These are phyloP conservation scores for Acipenser ruthenus DNA, from an alignment of 2,797 vertebrate genomes.

Conservation along the genomic window DNA sequence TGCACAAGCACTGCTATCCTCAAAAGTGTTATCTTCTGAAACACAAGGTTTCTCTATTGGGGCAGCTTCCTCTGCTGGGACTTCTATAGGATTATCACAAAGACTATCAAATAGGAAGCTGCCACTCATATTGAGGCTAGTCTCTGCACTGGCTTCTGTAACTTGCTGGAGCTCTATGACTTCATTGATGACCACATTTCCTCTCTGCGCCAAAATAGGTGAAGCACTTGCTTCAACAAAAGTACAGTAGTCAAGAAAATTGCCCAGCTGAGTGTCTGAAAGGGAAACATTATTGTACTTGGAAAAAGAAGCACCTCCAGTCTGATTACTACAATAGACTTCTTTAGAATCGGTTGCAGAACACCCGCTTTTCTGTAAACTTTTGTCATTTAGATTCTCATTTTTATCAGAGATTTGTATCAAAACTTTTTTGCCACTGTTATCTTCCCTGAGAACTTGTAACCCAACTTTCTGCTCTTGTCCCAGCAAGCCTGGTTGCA, in stretches of 20 bases:
- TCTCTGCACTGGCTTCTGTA: conserved; percentile 38
- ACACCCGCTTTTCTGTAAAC: neutral
- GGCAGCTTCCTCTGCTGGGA: conserved; percentile 33
- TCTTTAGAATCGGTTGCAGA: neutral
- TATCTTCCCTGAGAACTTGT: neutral
- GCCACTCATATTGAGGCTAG: conserved; percentile 74
- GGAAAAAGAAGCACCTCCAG: conserved; percentile 20
- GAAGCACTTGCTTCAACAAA: conserved; percentile 26
- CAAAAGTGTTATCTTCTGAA: neutral
- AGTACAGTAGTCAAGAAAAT: conserved; percentile 73
- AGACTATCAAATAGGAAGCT: conserved; percentile 89
- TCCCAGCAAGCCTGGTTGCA: neutral
- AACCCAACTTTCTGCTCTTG: neutral
- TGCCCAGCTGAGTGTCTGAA: conserved; percentile 81
- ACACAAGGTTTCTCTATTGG: neutral
- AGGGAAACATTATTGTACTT: conserved; percentile 63
- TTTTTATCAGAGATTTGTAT: neutral
- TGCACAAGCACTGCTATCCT: too few relatives aligned
- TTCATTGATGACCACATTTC: conserved; percentile 18
- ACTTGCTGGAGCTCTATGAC: conserved; percentile 11
- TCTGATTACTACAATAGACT: neutral
- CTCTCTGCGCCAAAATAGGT: conserved; percentile 10
- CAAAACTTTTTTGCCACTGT: neutral
- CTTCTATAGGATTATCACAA: conserved; percentile 56
- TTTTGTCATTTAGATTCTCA: neutral